A percentile compares a stretch with the other conserved stretches of the same genome.
These are phyloP conservation scores for Agonopterix subpropinquella DNA, from an alignment of 2,888 invertebrate species.

Conservation along the genomic window DNA sequence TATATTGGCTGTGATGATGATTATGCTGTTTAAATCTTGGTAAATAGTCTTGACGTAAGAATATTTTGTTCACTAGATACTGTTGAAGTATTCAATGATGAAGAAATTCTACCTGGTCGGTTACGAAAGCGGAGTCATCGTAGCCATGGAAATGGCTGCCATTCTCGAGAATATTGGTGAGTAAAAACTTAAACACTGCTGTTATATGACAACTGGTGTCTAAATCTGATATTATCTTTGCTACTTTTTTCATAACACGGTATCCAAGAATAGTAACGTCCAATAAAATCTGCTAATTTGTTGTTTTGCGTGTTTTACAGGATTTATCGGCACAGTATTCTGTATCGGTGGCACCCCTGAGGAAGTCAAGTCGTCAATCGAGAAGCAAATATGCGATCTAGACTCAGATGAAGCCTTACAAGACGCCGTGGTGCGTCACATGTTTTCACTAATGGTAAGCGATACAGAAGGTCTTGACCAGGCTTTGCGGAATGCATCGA, in stretches of 20 bases:
- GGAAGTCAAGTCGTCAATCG: conserved; percentile 25
- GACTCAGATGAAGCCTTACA: conserved; percentile 31
- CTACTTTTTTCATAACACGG: too few relatives aligned
- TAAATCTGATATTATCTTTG: too few relatives aligned
- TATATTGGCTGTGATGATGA: too few relatives aligned
- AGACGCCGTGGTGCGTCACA: conserved; percentile 33
- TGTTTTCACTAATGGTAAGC: conserved; percentile 33
- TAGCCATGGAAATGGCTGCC: conserved; percentile 44
- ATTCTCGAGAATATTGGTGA: conserved; percentile 38
- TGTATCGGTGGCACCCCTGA: conserved; percentile 40
- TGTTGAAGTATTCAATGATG: conserved; percentile 21
- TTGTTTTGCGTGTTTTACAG: conserved; percentile 20
- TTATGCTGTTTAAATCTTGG: too few relatives aligned
- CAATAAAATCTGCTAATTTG: too few relatives aligned
- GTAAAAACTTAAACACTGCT: too few relatives aligned
- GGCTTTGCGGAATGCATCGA: conserved; percentile 8
- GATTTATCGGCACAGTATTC: conserved; percentile 40
- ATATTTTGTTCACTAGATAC: conserved; percentile 6
- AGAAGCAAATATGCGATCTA: conserved; percentile 23
- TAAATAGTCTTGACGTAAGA: too few relatives aligned
- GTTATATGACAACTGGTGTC: too few relatives aligned
- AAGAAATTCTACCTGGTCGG: conserved; percentile 38
- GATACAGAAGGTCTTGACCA: conserved; percentile 13
- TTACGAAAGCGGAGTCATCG: conserved; percentile 38
- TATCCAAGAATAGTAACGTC: too few relatives aligned